Conservation (phyloP, 2,113 vertebrate species). For the Myotis brandtii region DNA sequence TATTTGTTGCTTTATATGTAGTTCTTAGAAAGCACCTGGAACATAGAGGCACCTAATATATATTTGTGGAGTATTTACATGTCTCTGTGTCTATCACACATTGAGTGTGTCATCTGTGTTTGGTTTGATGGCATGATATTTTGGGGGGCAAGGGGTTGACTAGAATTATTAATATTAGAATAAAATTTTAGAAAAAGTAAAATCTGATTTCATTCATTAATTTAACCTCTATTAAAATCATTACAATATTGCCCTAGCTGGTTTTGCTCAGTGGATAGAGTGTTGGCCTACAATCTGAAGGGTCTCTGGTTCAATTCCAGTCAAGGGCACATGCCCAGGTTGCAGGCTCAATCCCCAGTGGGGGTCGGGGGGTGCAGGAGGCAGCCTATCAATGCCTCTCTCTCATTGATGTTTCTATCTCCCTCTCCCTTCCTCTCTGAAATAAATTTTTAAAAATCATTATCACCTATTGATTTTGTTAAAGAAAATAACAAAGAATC, state of each 20-base stretch:
- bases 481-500: neutral
- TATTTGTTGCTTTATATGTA: neutral
- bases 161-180: slow-evolving; percentile 15
- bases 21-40: neutral
- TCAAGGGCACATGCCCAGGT: too few species aligned
- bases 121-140: neutral
- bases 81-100: neutral
- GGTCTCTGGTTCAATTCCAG: too few species aligned
- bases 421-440: too few species aligned
- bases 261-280: too few species aligned
- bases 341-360: too few species aligned
- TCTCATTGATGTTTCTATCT: too few species aligned
- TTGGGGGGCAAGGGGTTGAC: neutral
- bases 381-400: too few species aligned
- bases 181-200: neutral
- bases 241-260: neutral
- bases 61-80: neutral
- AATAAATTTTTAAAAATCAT: neutral
- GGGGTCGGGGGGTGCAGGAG: too few species aligned
- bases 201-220: neutral
- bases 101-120: neutral
- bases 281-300: too few species aligned
- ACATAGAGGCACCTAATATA: neutral
- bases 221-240: slow-evolving; percentile 14
- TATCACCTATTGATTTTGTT: neutral